Base-by-base conservation (phyloP, 2,888 invertebrate species). In the Gasteruption jaculator region DNA sequence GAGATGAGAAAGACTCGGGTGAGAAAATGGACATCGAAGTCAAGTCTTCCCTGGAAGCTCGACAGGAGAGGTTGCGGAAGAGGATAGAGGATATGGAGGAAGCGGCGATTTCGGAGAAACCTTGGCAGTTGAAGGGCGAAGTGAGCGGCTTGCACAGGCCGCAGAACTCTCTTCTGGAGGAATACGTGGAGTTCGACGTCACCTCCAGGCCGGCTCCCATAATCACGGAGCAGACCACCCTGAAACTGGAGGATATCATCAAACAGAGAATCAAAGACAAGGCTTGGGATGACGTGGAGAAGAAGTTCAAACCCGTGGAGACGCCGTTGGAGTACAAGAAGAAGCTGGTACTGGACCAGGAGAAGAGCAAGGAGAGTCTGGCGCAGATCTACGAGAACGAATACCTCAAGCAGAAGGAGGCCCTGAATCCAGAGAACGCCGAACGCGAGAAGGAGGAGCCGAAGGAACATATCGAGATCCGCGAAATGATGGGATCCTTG, bases 51-150 rank as follows among this genome's bases (percentile, higher is more conserved):
- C 83, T 86, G 68, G 88, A 93, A 72, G 61, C 78, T 43, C 75
- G 89, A 27, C 85, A 91, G 62, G 81, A 85, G 46, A 78, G 86
- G 31, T 68, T 91, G 14, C 74, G 80, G 41, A 77, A 79, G 54
- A 79, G 77, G 50, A 90, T 91, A 43, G 72, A 79, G 19, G 74
- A 80, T 51, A 71, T 88, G 35, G 91, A 91, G 73, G 76, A 82
- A 31, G 79, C 80, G 53, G 82, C 83, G 0, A 61, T 96, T 20
- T 76, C 79, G 8, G 89, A 91, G 47, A 93, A 93, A 56, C 85
- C 91, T 0, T 99, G 97, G 97, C 91, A 93, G 62, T 71, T 96
- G 30, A 85, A 83, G 63, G 97, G 97, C 47, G 97, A 99, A 77
- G 81, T 91, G 0, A 78, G 80, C 41, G 91, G 85, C 0, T 72